Conservation (phyloP, 2,113 vertebrate species). For the Oncorhynchus clarkii region DNA sequence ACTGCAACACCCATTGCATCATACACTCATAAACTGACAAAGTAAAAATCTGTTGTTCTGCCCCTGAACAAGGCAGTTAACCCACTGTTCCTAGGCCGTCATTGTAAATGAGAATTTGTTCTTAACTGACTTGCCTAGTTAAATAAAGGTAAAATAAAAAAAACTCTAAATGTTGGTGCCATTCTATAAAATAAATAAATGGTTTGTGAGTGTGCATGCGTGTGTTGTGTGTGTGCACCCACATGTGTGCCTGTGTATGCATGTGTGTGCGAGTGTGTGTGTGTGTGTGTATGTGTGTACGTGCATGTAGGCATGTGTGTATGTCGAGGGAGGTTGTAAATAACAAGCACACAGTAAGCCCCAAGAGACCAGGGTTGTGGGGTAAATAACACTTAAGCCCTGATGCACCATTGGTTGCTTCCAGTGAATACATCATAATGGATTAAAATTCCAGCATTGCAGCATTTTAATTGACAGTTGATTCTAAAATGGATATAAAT, state of each 20-base stretch:
- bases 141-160: no score
- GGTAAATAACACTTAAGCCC: background rate
- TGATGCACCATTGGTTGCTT: background rate
- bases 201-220: background rate
- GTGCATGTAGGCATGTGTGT: background rate
- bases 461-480: background rate
- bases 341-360: background rate
- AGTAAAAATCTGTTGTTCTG: no score
- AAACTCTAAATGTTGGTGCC: no score
- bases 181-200: background rate
- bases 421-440: background rate
- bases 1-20: no score
- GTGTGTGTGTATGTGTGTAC: background rate
- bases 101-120: no score
- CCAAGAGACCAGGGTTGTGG: background rate
- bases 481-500: background rate
- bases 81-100: no score
- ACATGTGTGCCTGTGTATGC: background rate
- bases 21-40: no score
- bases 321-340: background rate
- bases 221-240: background rate
- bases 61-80: no score
- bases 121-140: no score
- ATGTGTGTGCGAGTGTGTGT: conserved; percentile 1
- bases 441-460: background rate